phyloP scores from a whole-genome alignment of 2,797 vertebrate species.

The Sebastes taczanowskii region DNA sequence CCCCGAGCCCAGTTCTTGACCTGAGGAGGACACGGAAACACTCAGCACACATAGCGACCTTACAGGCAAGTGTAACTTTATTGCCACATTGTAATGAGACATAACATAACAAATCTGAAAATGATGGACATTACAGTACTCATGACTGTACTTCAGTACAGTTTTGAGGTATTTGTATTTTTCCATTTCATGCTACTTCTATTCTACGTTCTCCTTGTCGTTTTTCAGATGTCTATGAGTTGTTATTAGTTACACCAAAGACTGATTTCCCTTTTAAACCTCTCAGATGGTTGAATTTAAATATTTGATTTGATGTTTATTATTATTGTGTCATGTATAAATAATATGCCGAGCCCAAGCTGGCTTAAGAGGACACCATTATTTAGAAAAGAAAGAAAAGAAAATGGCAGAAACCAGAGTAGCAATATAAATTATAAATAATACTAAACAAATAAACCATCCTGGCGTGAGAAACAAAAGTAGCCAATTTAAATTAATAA shows the following conservation, averaged over 20 bases:
- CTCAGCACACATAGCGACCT: neutral
- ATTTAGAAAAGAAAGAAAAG: no score
- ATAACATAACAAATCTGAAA: neutral
- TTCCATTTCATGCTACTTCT: neutral
- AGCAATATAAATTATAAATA: no score
- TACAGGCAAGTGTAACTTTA: neutral
- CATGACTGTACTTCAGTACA: neutral
- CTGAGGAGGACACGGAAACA: slow-evolving; percentile 67
- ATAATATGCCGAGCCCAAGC: no score
- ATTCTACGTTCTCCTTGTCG: neutral
- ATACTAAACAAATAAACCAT: no score
- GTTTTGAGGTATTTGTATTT: neutral
- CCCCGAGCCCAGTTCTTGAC: slow-evolving; percentile 91
- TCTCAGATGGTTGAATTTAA: no score
- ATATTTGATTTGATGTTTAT: no score
- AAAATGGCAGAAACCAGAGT: no score
- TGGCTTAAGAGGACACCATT: no score
- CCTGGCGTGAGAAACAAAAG: no score
- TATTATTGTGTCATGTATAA: no score
- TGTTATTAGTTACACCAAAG: neutral
- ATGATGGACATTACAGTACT: neutral
- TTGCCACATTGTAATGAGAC: neutral
- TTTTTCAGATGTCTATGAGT: neutral
- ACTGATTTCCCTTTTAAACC: no score
- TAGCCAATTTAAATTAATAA: no score